Base-by-base conservation (phyloP, 2,113 vertebrate species). In the Trichomycterus rosablanca region DNA sequence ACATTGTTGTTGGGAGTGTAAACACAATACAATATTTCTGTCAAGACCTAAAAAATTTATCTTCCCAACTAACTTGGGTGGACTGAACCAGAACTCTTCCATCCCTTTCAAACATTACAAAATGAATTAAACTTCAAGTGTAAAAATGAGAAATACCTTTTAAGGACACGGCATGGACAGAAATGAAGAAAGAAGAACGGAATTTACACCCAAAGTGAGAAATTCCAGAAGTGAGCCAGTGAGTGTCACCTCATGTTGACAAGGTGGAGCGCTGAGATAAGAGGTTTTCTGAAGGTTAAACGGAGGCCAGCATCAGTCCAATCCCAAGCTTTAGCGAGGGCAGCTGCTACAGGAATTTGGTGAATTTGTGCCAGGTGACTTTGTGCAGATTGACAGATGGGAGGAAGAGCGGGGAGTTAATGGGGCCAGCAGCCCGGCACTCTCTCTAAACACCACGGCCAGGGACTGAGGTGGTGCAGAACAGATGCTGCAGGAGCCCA, bases 361-460 rank as follows among this genome's bases (percentile, higher is more conserved):
- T 59, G 63, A 42, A 49, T 68, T 65, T 65, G 57, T 43, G 70
- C 72, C 59, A 65, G 65, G 72, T 63, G 63, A 66, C 49, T 75
- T 53, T 73, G 42, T 58, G 28, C 14, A 15, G 15, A 32, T 56
- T 63, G 61, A 68, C 58, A 77, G 67, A 66, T 68, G 67, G 43
- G 49, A 32, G 64, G 39, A 52, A 54, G 66, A 15, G 43, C n/a
- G 44, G 20, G n/a, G 42, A 67, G 59, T 66, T 71, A 73, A 76
- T 70, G 61, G 61, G 61, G 45, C 50, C 49, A 20, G n/a, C 62
- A 26, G 54, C 42, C 34, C 58, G 35, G 22, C 26, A 16, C 40
- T 61, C 62, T n/a, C 3, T 60, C 48, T 59, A 65, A 52, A 66
- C 39, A 26, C 68, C 61, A 49, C 26, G 43, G 18, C 54, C 51